A percentile compares a stretch with the other conserved stretches of the same genome.
Conservation (phyloP, 2,797 vertebrate species). For the Oophaga sylvatica region DNA sequence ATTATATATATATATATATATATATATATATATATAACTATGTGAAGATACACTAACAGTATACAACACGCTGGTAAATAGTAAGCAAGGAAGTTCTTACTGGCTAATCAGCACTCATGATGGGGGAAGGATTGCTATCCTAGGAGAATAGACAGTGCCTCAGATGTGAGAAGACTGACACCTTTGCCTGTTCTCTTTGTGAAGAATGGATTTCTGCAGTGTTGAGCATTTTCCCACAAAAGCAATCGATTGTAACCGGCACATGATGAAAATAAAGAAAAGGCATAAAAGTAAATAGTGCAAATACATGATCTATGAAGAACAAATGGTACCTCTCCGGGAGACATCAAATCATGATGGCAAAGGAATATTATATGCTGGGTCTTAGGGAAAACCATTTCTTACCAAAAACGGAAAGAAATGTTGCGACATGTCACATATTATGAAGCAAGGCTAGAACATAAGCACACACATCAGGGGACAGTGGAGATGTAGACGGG, state of each 20-base stretch:
- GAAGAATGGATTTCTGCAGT: constrained; percentile 4
- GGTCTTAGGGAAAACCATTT: constrained; percentile 19
- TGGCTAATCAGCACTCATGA: neutral
- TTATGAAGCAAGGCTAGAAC: neutral
- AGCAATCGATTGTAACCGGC: constrained; percentile 21
- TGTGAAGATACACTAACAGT: too few relatives aligned
- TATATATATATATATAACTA: too few relatives aligned
- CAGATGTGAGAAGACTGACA: neutral
- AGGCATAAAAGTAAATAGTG: constrained; percentile 22
- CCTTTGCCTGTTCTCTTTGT: neutral
- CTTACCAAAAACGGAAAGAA: neutral
- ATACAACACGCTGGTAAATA: neutral
- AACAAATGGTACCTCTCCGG: constrained; percentile 3
- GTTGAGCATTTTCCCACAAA: neutral
- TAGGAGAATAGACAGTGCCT: neutral
- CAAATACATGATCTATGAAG: neutral
- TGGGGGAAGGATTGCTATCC: neutral
- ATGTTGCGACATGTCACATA: constrained; percentile 25
- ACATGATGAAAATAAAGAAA: constrained; percentile 27
- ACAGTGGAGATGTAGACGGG: neutral
- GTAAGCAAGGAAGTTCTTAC: neutral
- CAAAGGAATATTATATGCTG: neutral
- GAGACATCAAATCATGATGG: constrained; percentile 1
- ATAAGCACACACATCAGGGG: neutral
- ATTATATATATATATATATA: too few relatives aligned